phyloP scores from a whole-genome alignment of 2,888 invertebrate species.

The Neoitamus cyanurus region DNA sequence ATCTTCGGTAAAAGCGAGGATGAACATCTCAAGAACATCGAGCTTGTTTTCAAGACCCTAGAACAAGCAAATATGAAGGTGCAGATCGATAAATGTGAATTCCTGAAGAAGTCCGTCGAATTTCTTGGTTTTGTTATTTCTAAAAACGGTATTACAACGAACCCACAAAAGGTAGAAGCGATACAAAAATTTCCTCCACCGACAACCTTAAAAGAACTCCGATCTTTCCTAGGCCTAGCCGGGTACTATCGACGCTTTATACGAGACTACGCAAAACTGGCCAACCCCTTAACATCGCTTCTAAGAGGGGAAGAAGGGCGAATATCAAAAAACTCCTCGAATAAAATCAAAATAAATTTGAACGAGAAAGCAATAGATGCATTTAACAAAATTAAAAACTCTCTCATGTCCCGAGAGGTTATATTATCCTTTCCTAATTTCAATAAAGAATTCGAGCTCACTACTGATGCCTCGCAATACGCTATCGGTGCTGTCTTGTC shows the following conservation, averaged over 20 bases:
- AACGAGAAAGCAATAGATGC: slow-evolving; percentile 20
- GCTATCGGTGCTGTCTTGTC: slow-evolving; percentile 34
- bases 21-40: slow-evolving; percentile 40
- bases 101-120: too few relatives aligned
- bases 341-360: slow-evolving; percentile 44
- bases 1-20: slow-evolving; percentile 44
- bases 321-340: slow-evolving; percentile 29
- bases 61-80: slow-evolving; percentile 42
- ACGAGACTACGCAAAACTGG: slow-evolving; percentile 51
- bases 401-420: slow-evolving; percentile 3
- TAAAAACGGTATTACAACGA: slow-evolving; percentile 55
- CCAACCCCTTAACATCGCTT: slow-evolving; percentile 54
- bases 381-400: slow-evolving; percentile 25
- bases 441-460: neutral
- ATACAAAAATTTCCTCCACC: slow-evolving; percentile 53
- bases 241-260: slow-evolving; percentile 54
- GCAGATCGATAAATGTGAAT: neutral
- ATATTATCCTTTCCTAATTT: neutral
- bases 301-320: slow-evolving; percentile 51
- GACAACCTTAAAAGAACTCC: slow-evolving; percentile 51
- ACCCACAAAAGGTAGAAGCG: slow-evolving; percentile 54
- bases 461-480: slow-evolving; percentile 48
- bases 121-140: slow-evolving; percentile 55
- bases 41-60: slow-evolving; percentile 30
- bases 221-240: slow-evolving; percentile 51